Percentiles rank a stretch among this genome's conserved stretches.
phyloP scores from a whole-genome alignment of 92 coral and sea anemone species.

The Galaxea fascicularis region DNA sequence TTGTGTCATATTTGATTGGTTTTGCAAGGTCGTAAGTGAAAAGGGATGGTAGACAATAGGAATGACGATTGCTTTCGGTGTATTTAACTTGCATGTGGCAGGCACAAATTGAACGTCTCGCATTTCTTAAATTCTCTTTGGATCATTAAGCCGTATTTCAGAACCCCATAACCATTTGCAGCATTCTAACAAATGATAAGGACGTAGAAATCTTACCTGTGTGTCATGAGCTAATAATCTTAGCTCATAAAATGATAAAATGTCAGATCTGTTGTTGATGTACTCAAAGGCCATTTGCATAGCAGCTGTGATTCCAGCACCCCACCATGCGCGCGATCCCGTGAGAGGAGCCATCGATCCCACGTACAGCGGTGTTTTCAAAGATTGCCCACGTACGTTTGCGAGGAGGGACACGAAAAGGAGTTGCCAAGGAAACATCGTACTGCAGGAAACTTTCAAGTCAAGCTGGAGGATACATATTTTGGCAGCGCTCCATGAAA shows the following conservation, averaged over 20 bases:
- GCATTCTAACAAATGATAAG: not conserved
- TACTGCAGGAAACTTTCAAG: not conserved
- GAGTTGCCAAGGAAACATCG: not conserved
- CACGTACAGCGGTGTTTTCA: conserved; percentile 62
- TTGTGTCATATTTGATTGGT: too few relatives aligned
- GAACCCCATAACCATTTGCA: too few relatives aligned
- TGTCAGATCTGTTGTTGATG: conserved; percentile 67
- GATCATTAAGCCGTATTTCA: too few relatives aligned
- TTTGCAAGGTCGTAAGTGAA: too few relatives aligned
- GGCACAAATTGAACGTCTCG: too few relatives aligned
- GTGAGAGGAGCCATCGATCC: conserved; percentile 85
- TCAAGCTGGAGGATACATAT: not conserved
- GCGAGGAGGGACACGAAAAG: not conserved
- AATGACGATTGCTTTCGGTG: too few relatives aligned
- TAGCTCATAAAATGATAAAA: conserved; percentile 58
- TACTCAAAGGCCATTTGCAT: conserved; percentile 82
- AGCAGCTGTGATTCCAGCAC: conserved; percentile 78
- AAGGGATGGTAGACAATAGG: too few relatives aligned
- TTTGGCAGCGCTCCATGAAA: too few relatives aligned
- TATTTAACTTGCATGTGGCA: too few relatives aligned
- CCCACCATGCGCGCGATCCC: conserved; percentile 82
- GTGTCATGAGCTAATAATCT: conserved; percentile 67
- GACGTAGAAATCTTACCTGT: conserved; percentile 36
- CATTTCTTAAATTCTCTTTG: too few relatives aligned
- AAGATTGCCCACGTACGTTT: not conserved